phyloP scores from a whole-genome alignment of 2,888 invertebrate genomes.

The Miltochrista miniata region DNA sequence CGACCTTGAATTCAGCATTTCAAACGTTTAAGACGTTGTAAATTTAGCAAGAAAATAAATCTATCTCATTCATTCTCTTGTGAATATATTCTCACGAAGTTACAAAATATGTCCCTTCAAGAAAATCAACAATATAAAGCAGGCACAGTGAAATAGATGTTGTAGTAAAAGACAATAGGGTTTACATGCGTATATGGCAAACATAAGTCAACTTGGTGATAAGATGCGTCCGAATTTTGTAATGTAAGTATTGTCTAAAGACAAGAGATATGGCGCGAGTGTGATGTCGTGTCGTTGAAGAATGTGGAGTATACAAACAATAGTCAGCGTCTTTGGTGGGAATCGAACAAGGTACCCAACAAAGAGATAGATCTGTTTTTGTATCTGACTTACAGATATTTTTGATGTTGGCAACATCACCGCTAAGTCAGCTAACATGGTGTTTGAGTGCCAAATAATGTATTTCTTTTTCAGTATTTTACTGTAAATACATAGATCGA shows the following conservation, averaged over 20 bases:
- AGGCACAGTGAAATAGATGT: not conserved
- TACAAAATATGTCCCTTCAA: slow-evolving; percentile 9
- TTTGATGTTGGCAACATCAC: no score
- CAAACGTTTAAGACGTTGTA: no score
- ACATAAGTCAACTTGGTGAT: slow-evolving; percentile 4
- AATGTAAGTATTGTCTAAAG: slow-evolving; percentile 15
- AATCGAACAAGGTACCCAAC: no score
- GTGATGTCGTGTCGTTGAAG: slow-evolving; percentile 3
- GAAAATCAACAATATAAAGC: not conserved
- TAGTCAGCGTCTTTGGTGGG: not conserved
- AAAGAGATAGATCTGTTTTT: no score
- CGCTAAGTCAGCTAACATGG: no score
- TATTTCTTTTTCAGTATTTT: no score
- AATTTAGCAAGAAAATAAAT: not conserved
- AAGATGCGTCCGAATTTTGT: slow-evolving; percentile 9
- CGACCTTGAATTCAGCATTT: not conserved
- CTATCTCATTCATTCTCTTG: not conserved
- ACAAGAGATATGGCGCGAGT: slow-evolving; percentile 10
- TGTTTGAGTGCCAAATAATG: no score
- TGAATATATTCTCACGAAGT: slow-evolving; percentile 10
- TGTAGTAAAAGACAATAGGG: not conserved
- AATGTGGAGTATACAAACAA: slow-evolving; percentile 7
- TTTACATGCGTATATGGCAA: not conserved
- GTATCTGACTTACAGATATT: no score
- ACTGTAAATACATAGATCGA: no score